phyloP scores from a whole-genome alignment of 2,888 invertebrate species.

The Panopea generosa region DNA sequence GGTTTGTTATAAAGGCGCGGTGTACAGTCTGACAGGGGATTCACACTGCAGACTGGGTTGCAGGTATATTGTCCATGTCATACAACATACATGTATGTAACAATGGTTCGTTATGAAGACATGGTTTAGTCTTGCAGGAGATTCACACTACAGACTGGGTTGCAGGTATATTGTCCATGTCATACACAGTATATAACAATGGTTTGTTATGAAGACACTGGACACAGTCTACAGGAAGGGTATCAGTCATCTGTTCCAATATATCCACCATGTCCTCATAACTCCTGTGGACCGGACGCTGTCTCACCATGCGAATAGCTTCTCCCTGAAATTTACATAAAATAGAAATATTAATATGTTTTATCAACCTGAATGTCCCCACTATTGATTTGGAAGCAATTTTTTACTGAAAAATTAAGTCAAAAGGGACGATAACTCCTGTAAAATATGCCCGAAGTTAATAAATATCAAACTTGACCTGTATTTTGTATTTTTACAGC shows the following conservation, averaged over 20 bases:
- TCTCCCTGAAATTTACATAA: constrained; percentile 74
- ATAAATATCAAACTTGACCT: no score
- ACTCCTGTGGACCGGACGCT: constrained; percentile 65
- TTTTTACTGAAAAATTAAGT: no score
- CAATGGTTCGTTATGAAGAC: no score
- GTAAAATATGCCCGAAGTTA: no score
- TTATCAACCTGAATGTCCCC: no score
- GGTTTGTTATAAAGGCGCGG: constrained; percentile 77
- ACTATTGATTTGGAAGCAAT: no score
- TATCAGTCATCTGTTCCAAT: constrained; percentile 58
- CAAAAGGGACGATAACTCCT: no score
- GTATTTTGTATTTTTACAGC: no score
- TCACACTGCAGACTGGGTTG: no score
- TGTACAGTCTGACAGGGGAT: constrained; percentile 40
- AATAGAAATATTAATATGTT: background rate
- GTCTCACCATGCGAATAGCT: constrained; percentile 79
- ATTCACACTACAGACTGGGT: constrained; percentile 37
- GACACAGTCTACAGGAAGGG: constrained; percentile 54
- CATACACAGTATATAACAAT: constrained; percentile 70
- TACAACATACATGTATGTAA: no score
- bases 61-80: no score
- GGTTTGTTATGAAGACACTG: constrained; percentile 78
- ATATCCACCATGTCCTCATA: constrained; percentile 72
- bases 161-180: constrained; percentile 56
- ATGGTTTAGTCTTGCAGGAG: no score